Conservation (phyloP, 2,113 vertebrate species). For the Otus sunia region DNA sequence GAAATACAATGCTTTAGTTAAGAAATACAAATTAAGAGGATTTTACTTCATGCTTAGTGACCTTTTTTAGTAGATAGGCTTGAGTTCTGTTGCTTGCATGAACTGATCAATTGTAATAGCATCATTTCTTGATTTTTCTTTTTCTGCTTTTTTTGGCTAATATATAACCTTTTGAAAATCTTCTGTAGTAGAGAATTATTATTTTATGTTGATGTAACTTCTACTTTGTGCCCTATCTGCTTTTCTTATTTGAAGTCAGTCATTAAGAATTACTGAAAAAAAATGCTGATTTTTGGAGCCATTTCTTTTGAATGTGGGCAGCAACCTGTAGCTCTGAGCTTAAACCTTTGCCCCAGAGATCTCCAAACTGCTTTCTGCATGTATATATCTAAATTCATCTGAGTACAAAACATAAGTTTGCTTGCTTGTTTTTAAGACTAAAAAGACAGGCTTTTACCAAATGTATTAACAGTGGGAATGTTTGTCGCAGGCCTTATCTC, state of each 20-base stretch:
- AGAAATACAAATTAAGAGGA: neutral
- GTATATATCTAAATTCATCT: neutral
- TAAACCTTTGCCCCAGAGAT: neutral
- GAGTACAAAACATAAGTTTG: rapidly evolving
- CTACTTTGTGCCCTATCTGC: neutral
- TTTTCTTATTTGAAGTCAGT: neutral
- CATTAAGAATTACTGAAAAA: neutral
- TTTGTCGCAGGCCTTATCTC: neutral
- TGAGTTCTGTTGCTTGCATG: neutral
- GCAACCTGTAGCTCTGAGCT: neutral
- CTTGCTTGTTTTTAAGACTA: neutral
- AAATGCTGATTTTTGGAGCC: neutral
- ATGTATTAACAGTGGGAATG: neutral
- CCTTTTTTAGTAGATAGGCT: neutral
- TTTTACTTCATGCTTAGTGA: neutral
- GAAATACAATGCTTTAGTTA: neutral
- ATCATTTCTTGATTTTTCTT: neutral
- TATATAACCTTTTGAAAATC: neutral
- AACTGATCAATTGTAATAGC: neutral
- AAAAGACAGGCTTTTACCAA: neutral
- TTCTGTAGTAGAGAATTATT: neutral
- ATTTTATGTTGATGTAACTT: neutral
- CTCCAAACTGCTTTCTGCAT: neutral
- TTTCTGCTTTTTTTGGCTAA: neutral
- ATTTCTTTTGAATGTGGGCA: neutral